Percentiles rank a stretch among this genome's conserved stretches.
Conservation (phyloP, 1,140 invertebrate species). For the Aphelinus atriplicis region DNA sequence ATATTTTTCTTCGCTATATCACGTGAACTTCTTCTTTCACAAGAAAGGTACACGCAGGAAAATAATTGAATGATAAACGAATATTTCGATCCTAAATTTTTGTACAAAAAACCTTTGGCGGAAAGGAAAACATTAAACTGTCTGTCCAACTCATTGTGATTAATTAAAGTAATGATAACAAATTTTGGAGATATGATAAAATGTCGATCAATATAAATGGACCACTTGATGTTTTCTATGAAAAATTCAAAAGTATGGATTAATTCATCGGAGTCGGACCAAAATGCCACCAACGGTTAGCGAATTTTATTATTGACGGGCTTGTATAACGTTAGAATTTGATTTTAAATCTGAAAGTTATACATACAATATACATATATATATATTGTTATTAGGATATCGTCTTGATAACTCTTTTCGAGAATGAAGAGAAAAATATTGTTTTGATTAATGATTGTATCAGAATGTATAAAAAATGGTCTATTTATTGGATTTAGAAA, state of each 20-base stretch:
- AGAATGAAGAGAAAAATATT: too few relatives aligned
- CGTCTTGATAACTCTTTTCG: too few relatives aligned
- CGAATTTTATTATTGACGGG: too few relatives aligned
- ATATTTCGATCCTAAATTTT: conserved; percentile 29
- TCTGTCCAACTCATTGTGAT: conserved; percentile 36
- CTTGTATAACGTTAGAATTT: too few relatives aligned
- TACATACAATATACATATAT: too few relatives aligned
- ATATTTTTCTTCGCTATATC: conserved; percentile 14
- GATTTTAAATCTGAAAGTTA: too few relatives aligned
- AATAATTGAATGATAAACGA: neutral
- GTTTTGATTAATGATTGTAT: too few relatives aligned
- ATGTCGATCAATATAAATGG: conserved; percentile 35
- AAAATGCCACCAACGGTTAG: conserved; percentile 17
- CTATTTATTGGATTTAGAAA: too few relatives aligned
- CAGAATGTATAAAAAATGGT: too few relatives aligned
- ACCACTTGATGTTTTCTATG: conserved; percentile 39
- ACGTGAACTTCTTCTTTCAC: conserved; percentile 4
- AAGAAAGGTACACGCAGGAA: neutral
- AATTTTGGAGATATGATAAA: conserved; percentile 22
- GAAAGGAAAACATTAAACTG: conserved; percentile 18
- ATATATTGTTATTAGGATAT: too few relatives aligned
- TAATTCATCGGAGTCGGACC: conserved; percentile 36
- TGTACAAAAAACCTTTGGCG: conserved; percentile 28
- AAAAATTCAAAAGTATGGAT: conserved; percentile 15
- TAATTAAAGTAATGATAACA: conserved; percentile 28